Evolutionary conservation across 2,797 vertebrate genomes (phyloP).

Genomic region (Xyrichtys novacula): DNA sequence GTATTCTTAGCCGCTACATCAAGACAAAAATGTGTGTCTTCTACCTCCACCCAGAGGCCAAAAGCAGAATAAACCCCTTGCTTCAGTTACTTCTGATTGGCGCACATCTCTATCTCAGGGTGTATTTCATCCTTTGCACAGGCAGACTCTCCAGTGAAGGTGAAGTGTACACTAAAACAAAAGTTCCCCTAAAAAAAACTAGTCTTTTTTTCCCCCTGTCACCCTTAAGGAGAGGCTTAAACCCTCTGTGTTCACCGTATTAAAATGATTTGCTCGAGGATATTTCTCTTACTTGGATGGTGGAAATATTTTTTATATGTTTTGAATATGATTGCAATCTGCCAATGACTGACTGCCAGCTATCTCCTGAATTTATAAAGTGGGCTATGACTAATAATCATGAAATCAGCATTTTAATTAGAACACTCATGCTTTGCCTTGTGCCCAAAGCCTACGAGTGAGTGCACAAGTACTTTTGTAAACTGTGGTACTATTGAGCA

Average conservation of each 20-base stretch:
- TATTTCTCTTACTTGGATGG: neutral
- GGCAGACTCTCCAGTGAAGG: neutral
- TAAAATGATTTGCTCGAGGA: no score
- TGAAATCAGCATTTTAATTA: conserved; percentile 64
- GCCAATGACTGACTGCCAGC: conserved; percentile 37
- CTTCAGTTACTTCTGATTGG: neutral
- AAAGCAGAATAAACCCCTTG: conserved; percentile 23
- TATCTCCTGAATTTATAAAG: conserved; percentile 46
- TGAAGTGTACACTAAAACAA: neutral
- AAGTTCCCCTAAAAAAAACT: neutral
- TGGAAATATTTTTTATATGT: conserved; percentile 6
- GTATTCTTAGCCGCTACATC: neutral
- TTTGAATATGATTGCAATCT: conserved; percentile 37
- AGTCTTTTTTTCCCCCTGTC: neutral
- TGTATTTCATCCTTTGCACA: neutral
- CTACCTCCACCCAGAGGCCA: conserved; percentile 74
- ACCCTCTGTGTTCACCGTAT: no score
- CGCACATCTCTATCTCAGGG: conserved; percentile 10
- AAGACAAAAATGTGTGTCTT: conserved; percentile 47
- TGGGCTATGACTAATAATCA: conserved; percentile 51
- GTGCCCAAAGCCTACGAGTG: conserved; percentile 27
- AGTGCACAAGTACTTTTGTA: conserved; percentile 44
- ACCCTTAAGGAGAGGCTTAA: no score
- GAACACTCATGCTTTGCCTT: conserved; percentile 37
- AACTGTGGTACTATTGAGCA: conserved; percentile 50